Base-by-base conservation (phyloP, 2,113 vertebrate species). In the Rallus limicola region DNA sequence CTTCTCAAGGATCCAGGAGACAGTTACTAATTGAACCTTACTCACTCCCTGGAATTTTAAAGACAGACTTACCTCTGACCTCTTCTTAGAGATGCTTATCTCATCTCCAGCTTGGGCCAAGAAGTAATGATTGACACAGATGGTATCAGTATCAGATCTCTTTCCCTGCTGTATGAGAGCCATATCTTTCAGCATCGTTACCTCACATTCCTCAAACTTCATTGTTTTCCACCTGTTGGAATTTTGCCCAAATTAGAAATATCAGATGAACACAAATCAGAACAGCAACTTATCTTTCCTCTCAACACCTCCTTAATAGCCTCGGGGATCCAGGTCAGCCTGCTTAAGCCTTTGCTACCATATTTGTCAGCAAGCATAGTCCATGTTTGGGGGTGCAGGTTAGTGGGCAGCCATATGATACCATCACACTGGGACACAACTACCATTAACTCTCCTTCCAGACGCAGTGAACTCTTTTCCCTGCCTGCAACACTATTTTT, bases 141-240 rank as follows among this genome's bases (percentile, higher is more conserved):
- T 60, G 19, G 13, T 52, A 62, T 53, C 63, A 69, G 31, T 29
- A 28, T 38, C 88, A 71, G 12, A 55, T 82, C 23, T 63, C 10
- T 70, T 10, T 16, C 48, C 25, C 56, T 67, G 34, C 9, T 71
- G 20, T 31, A 36, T 50, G 55, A 85, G n/a, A 87, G 23, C 2
- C 0, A 0, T 15, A 14, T 78, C 36, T 70, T 70, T 25, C 53
- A 46, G n/a, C 9, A n/a, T n/a, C 0, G 3, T 19, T 52, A 55
- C n/a, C 3, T 78, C 74, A 70, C n/a, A 13, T 63, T 84, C 46
- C 31, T 85, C 78, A 34, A 44, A 53, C 26, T 7, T n/a, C 3
- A 18, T 63, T 75, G 5, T 42, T 84, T 71, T 29, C 40, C 16
- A 58, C 7, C 14, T 67, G 56, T 67, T 67, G 46, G 46, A 79